A percentile compares a stretch with the other conserved stretches of the same genome.
These are phyloP conservation scores for Mactromeris polynyma DNA, from an alignment of 2,888 invertebrate species.

Conservation along the genomic window DNA sequence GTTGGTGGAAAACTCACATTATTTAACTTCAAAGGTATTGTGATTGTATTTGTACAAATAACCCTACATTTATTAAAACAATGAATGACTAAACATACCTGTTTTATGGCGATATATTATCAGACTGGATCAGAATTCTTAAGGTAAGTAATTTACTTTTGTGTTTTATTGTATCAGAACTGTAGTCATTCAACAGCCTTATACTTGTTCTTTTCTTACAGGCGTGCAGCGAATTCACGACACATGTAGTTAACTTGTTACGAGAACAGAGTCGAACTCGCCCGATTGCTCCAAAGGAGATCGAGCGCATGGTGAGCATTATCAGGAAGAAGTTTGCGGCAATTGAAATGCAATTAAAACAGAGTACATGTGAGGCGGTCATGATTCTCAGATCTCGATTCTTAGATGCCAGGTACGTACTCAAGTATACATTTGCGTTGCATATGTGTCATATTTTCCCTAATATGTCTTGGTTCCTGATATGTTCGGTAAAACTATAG, in stretches of 20 bases:
- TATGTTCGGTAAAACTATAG: no score
- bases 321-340: constrained; percentile 88
- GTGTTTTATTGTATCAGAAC: no score
- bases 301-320: constrained; percentile 91
- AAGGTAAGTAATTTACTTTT: no score
- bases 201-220: constrained; percentile 82
- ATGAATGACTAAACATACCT: no score
- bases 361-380: constrained; percentile 99
- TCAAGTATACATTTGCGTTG: not conserved
- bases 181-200: not conserved
- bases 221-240: constrained; percentile 99
- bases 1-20: no score
- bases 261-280: constrained; percentile 98
- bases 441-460: not conserved
- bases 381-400: constrained; percentile 97
- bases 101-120: no score
- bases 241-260: constrained; percentile 99
- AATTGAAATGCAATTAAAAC: constrained; percentile 94
- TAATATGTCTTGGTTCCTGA: no score
- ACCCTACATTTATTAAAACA: no score
- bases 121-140: no score
- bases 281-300: constrained; percentile 99
- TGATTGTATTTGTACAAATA: no score
- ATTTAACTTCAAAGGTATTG: no score
- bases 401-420: constrained; percentile 90